Evolutionary conservation across 2,797 vertebrate genomes (phyloP).

Genomic region (Acrossocheilus wenchowensis): DNA sequence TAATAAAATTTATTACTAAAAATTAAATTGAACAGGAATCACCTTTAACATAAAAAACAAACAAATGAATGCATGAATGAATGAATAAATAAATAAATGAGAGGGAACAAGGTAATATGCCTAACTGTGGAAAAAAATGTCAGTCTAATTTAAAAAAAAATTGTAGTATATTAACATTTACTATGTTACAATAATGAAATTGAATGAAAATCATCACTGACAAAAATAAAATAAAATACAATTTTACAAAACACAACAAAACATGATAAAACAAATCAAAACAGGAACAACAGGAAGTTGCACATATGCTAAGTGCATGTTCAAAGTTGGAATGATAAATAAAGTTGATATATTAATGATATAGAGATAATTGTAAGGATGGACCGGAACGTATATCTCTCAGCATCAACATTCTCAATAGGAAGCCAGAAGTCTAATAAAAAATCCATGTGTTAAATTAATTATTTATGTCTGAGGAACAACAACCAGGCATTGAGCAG

Average conservation of each 20-base stretch:
- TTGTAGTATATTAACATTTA: background rate
- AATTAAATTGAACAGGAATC: fast-evolving
- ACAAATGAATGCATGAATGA: background rate
- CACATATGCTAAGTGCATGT: background rate
- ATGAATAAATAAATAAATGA: too few species aligned
- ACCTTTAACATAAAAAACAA: background rate
- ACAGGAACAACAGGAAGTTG: background rate
- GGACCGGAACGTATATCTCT: background rate
- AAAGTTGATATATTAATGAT: background rate
- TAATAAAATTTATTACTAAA: background rate
- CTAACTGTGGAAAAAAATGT: background rate
- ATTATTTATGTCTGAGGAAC: conserved; percentile 53
- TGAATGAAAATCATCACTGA: background rate
- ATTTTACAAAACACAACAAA: background rate
- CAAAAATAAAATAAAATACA: background rate
- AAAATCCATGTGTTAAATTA: conserved; percentile 40
- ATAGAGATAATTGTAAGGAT: background rate
- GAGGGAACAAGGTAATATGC: background rate
- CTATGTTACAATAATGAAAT: background rate
- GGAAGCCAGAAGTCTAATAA: conserved; percentile 41
- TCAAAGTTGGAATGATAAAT: background rate
- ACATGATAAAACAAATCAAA: background rate
- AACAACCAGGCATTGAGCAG: conserved; percentile 20
- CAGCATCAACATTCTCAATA: conserved; percentile 22
- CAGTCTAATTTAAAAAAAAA: background rate